These are phyloP conservation scores for Eubasilissa splendida DNA, from an alignment of 2,888 invertebrate genomes.

Conservation along the genomic window DNA sequence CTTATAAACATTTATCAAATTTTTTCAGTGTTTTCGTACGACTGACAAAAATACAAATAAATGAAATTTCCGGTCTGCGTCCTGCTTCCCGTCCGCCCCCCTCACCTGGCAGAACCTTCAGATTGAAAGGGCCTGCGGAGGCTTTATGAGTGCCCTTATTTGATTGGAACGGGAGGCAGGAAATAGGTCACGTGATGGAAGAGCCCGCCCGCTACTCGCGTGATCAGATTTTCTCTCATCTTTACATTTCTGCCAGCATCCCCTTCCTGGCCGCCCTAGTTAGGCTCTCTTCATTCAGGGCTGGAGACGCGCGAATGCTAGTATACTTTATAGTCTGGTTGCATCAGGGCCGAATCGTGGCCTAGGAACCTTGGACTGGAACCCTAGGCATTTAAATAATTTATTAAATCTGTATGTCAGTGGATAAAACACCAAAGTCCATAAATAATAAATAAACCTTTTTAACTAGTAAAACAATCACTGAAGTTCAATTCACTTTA, in stretches of 20 bases:
- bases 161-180: neutral
- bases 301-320: neutral
- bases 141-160: conserved; percentile 32
- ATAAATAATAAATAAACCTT: too few species aligned
- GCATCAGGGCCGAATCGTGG: neutral
- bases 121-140: conserved; percentile 14
- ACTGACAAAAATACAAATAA: neutral
- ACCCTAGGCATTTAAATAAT: too few species aligned
- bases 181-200: conserved; percentile 16
- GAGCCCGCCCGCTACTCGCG: neutral
- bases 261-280: conserved; percentile 24
- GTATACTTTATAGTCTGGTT: neutral
- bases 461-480: too few species aligned
- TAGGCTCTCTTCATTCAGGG: conserved; percentile 28
- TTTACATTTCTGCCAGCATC: neutral
- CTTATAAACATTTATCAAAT: neutral
- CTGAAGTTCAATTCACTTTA: too few species aligned
- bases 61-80: conserved; percentile 10
- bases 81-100: neutral
- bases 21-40: neutral
- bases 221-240: conserved; percentile 22
- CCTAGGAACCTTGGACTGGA: too few species aligned
- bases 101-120: conserved; percentile 10
- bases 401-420: too few species aligned
- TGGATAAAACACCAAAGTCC: too few species aligned